Percentiles rank a stretch among this genome's conserved stretches.
These are phyloP conservation scores for Philhelius pedissequus DNA, from an alignment of 2,888 invertebrate species.

Conservation along the genomic window DNA sequence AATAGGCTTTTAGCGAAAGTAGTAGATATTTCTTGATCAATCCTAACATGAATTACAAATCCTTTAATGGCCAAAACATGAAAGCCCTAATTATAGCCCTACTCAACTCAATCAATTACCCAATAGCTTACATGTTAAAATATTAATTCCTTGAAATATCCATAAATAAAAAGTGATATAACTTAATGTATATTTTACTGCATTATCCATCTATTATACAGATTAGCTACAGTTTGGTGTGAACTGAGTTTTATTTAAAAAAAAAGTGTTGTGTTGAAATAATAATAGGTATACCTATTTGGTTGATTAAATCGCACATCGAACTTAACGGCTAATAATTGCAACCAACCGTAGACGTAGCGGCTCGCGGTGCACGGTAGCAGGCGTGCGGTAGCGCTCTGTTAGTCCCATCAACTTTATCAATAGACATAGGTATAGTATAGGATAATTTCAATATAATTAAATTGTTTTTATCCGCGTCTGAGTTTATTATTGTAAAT, in stretches of 20 bases:
- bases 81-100: conserved; percentile 15
- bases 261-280: conserved; percentile 14
- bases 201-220: too few species aligned
- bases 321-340: conserved; percentile 41
- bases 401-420: neutral
- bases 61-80: neutral
- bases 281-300: conserved; percentile 41
- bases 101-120: conserved; percentile 4
- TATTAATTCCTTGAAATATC: neutral
- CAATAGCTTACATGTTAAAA: neutral
- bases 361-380: neutral
- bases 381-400: neutral
- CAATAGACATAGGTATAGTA: too few species aligned
- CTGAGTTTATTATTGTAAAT: neutral
- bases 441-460: conserved; percentile 36
- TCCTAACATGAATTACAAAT: conserved; percentile 27
- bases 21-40: neutral
- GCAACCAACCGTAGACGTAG: neutral
- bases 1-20: conserved; percentile 17
- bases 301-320: conserved; percentile 54
- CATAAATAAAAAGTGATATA: conserved; percentile 10
- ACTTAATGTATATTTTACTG: neutral
- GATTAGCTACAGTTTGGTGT: neutral
- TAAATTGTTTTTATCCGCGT: conserved; percentile 37
- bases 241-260: conserved; percentile 17